Conservation (phyloP, 2,113 vertebrate genomes). For the Xenopus laevis region DNA sequence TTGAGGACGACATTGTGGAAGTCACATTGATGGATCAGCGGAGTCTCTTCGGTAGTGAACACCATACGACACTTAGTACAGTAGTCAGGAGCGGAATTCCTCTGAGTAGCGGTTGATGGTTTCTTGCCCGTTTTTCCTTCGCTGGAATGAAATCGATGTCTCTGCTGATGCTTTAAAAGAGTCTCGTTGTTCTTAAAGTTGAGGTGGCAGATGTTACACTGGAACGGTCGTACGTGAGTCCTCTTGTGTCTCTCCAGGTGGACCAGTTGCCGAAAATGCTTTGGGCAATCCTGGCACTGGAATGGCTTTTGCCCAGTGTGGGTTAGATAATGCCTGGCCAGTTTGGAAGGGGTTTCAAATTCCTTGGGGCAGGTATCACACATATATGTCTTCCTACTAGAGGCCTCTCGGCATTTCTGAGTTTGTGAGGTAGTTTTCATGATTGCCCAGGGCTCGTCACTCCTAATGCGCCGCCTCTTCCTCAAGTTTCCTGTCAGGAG, state of each 20-base stretch:
- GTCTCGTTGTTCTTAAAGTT: conserved; percentile 65
- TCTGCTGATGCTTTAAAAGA: conserved; percentile 67
- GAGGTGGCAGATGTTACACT: conserved; percentile 62
- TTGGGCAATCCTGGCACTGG: conserved; percentile 67
- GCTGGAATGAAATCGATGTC: conserved; percentile 55
- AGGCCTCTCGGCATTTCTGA: no score
- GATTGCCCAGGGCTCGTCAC: no score
- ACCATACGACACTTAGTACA: conserved; percentile 73
- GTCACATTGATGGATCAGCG: conserved; percentile 55
- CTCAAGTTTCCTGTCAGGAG: no score
- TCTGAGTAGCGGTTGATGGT: conserved; percentile 50
- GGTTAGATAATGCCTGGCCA: conserved; percentile 71
- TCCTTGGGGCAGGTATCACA: conserved; percentile 69
- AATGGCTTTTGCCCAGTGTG: conserved; percentile 73
- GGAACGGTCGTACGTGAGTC: conserved; percentile 85
- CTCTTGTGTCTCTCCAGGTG: conserved; percentile 89
- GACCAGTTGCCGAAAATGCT: conserved; percentile 87
- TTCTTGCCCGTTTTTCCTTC: conserved; percentile 53
- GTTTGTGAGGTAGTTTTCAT: no score
- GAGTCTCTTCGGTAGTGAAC: conserved; percentile 63
- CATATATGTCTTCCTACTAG: conserved; percentile 45
- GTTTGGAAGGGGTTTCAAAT: conserved; percentile 72
- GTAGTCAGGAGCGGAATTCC: conserved; percentile 42
- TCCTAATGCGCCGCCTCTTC: no score
- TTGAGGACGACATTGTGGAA: conserved; percentile 48